Evolutionary conservation across 2,888 invertebrate species (phyloP).

Genomic region (Brachyptera putata): DNA sequence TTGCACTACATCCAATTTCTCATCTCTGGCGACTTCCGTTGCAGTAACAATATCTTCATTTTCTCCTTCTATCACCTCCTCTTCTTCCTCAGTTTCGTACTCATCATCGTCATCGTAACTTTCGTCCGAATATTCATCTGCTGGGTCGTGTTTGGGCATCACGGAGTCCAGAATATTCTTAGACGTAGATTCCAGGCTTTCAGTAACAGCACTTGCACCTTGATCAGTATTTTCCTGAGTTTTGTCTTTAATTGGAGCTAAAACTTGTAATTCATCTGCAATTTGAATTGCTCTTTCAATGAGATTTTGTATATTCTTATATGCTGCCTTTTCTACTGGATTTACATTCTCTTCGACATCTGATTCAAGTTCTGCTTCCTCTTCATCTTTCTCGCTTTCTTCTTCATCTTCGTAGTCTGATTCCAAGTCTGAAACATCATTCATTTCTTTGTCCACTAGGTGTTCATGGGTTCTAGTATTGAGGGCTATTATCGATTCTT

Average conservation of each 20-base stretch:
- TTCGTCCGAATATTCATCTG: no score
- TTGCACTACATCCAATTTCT: no score
- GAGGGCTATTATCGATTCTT: slow-evolving; percentile 15
- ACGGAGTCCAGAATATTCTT: no score
- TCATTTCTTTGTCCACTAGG: slow-evolving; percentile 4
- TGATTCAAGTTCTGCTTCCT: slow-evolving; percentile 27
- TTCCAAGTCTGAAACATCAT: not conserved
- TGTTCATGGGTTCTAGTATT: not conserved
- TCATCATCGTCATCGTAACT: slow-evolving; percentile 34
- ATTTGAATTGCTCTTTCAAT: slow-evolving; percentile 7
- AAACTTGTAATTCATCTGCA: slow-evolving; percentile 1
- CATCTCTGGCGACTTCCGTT: no score
- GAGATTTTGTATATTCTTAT: not conserved
- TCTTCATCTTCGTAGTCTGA: slow-evolving; percentile 47
- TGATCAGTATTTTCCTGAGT: not conserved
- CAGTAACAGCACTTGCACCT: not conserved
- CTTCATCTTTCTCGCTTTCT: slow-evolving; percentile 34
- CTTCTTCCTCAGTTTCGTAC: slow-evolving; percentile 32
- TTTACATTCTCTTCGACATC: slow-evolving; percentile 40
- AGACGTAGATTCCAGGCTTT: no score
- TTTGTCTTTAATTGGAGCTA: not conserved
- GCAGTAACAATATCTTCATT: no score
- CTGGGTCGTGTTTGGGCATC: no score
- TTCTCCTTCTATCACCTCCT: slow-evolving; percentile 27
- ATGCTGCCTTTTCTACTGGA: slow-evolving; percentile 28